phyloP scores from a whole-genome alignment of 2,113 vertebrate species.

The Cryptotis parvus region DNA sequence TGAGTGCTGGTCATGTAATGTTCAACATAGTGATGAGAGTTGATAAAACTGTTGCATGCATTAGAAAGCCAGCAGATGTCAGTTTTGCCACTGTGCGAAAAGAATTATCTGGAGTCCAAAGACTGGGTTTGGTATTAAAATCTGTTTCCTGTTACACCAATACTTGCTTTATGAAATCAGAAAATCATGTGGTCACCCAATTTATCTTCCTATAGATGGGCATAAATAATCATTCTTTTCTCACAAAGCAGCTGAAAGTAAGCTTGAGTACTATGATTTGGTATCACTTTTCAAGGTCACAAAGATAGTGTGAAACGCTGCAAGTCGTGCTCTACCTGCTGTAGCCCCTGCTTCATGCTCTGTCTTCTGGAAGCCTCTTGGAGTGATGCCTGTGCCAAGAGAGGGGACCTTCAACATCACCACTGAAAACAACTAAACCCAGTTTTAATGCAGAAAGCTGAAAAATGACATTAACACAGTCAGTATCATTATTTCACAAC shows the following conservation, averaged over 20 bases:
- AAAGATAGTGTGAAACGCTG: no score
- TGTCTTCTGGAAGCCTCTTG: no score
- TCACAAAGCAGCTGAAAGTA: constrained; percentile 53
- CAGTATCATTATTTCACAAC: constrained; percentile 60
- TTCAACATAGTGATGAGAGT: neutral
- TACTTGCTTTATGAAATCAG: constrained; percentile 36
- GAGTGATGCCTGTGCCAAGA: no score
- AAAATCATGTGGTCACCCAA: neutral
- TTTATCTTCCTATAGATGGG: constrained; percentile 25
- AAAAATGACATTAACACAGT: constrained; percentile 68
- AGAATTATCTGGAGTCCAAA: neutral
- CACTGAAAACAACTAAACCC: no score
- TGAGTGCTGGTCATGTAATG: neutral
- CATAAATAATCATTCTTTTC: constrained; percentile 58
- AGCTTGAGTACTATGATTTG: constrained; percentile 52
- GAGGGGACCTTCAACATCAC: no score
- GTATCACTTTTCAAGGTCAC: constrained; percentile 45
- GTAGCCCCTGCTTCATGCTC: no score
- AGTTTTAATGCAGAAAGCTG: constrained; percentile 66
- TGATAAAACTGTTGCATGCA: neutral
- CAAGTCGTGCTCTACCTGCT: no score
- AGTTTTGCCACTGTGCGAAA: neutral
- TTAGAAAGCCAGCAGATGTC: neutral
- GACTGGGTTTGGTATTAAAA: neutral
- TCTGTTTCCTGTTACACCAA: constrained; percentile 7